Evolutionary conservation across 1,140 invertebrate genomes (phyloP).

Genomic region (Phortica variegata): DNA sequence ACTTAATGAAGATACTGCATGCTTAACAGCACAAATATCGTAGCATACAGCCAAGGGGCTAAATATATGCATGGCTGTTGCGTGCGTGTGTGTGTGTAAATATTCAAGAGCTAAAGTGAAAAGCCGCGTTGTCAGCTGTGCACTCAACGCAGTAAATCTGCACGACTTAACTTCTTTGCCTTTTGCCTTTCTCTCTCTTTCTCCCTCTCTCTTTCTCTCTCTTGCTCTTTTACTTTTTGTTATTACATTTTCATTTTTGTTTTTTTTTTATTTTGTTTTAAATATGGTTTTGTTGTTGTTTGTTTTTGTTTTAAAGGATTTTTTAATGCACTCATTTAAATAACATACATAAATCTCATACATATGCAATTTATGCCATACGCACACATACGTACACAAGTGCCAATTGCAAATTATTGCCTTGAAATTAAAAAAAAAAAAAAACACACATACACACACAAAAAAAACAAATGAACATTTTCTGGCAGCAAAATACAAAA

Average conservation of each 20-base stretch:
- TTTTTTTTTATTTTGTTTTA: neutral
- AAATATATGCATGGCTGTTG: no score
- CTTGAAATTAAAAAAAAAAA: no score
- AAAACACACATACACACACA: no score
- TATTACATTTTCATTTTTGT: neutral
- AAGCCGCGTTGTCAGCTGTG: constrained; percentile 39
- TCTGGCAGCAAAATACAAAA: no score
- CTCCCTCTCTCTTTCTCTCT: neutral
- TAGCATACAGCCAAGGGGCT: no score
- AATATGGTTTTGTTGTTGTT: neutral
- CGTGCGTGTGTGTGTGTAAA: constrained; percentile 13
- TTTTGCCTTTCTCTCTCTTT: neutral
- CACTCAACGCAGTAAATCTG: neutral
- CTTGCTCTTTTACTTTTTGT: constrained; percentile 9
- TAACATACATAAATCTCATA: constrained; percentile 47
- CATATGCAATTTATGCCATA: constrained; percentile 45
- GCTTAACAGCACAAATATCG: no score
- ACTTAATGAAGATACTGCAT: no score
- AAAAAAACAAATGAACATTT: no score
- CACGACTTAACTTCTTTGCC: neutral
- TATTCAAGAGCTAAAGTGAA: constrained; percentile 42
- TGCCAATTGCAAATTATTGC: constrained; percentile 52
- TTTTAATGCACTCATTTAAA: constrained; percentile 38
- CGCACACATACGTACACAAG: constrained; percentile 11
- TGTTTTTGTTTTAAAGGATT: constrained; percentile 30